Percentiles rank a stretch among this genome's conserved stretches.
Evolutionary conservation across 2,797 vertebrate species (phyloP).

Genomic region (Ambastaia sidthimunki): DNA sequence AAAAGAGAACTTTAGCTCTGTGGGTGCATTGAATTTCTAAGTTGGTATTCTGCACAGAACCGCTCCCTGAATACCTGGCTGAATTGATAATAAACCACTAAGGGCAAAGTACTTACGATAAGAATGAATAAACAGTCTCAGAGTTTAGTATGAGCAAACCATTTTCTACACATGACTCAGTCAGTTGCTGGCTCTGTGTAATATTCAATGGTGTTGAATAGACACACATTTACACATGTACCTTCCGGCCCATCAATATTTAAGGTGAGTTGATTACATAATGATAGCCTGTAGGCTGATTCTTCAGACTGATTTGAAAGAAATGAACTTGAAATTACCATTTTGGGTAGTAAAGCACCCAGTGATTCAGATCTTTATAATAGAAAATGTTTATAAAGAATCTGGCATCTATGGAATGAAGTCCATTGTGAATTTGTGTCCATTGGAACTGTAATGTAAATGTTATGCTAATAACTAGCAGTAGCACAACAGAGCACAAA

Average conservation of each 20-base stretch:
- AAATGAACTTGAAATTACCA: constrained; percentile 25
- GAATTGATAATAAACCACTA: constrained; percentile 26
- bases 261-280: constrained; percentile 39
- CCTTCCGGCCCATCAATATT: constrained; percentile 12
- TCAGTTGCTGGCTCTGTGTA: background rate
- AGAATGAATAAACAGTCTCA: constrained; percentile 25
- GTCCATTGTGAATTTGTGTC: background rate
- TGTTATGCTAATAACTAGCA: background rate
- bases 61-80: constrained; percentile 1
- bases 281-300: constrained; percentile 16
- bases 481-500: no score
- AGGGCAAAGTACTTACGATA: background rate
- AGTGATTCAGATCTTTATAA: no score
- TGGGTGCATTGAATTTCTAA: background rate
- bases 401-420: background rate
- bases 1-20: background rate
- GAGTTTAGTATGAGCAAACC: background rate
- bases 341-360: background rate
- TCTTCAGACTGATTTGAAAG: constrained; percentile 28
- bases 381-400: background rate
- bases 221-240: constrained; percentile 30
- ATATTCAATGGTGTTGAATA: constrained; percentile 43
- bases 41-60: constrained; percentile 11
- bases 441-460: background rate
- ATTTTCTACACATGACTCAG: background rate